Evolutionary conservation across 2,797 vertebrate species (phyloP), one percentile per base, ranked within the genome.

Genomic region (Micropoecilia bifurca): DNA sequence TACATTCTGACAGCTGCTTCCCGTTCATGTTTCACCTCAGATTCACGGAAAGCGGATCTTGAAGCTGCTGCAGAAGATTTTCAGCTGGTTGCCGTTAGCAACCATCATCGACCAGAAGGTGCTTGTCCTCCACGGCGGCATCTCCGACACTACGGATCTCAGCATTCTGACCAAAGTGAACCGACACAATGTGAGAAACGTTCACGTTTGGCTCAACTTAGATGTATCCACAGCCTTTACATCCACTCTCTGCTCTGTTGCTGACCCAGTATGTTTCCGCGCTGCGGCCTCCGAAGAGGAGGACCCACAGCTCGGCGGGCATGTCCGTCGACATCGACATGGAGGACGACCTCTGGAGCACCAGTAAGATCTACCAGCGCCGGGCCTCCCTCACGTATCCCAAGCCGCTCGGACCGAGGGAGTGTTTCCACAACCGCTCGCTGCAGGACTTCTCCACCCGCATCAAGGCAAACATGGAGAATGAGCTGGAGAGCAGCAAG

Each of bases 21-120:
- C 1, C 48, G 6, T 68, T 22, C 28, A 22, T 71, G 39, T 47
- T 46, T 82, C 45, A 71, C 45, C 48, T 72, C 83, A 96, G 96
- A 86, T 96, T 89, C 97, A 99, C 0, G 98, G 97, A 55, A 98
- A 96, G 92, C 96, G 96, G 86, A 98, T 99, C 83, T 87, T 99
- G 72, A 97, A 96, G 91, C 94, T 96, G 79, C 91, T 99, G 48
- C 97, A 97, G 88, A 97, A 96, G 87, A 97, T 99, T 73, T 99
- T 99, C 84, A 97, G 97, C 91, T 98, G 97, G 97, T 93, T 99
- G 79, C 98, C 97, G 0, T 84, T 99, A 78, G 98, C 96, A 46
- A 97, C 98, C 0, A 85, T 99, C 73, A 96, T 99, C 12, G 98
- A 99, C 76, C 96, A 97, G 88, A 98, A 97, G 90, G 97, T 99